These are phyloP conservation scores for Gavialis gangeticus DNA, from an alignment of 2,113 vertebrate genomes.

Conservation along the genomic window DNA sequence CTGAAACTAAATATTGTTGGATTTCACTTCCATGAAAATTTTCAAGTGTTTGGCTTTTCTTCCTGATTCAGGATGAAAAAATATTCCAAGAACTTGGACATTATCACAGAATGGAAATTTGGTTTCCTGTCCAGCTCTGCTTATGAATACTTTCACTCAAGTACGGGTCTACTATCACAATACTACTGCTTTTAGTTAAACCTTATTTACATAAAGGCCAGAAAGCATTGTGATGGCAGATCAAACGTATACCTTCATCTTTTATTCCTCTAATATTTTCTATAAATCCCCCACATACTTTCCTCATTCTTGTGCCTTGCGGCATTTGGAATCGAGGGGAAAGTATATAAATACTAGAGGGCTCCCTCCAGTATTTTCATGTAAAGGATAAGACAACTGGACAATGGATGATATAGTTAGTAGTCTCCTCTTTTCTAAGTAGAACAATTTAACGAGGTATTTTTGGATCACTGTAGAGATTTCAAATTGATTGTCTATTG, in stretches of 20 bases:
- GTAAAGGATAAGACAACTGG: not conserved
- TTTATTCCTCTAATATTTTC: slow-evolving; percentile 16
- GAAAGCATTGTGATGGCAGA: too few relatives aligned
- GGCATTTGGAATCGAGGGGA: not conserved
- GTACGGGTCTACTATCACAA: not conserved
- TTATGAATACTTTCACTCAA: slow-evolving; percentile 44
- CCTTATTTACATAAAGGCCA: not conserved
- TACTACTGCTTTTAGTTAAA: not conserved
- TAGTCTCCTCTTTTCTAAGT: not conserved
- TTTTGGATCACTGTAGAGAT: not conserved
- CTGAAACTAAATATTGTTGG: slow-evolving; percentile 54
- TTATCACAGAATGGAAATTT: slow-evolving; percentile 61
- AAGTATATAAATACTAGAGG: not conserved
- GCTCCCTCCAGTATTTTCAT: not conserved
- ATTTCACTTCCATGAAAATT: slow-evolving; percentile 49
- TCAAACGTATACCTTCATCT: not conserved
- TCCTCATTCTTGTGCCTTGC: not conserved
- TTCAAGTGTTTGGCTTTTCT: slow-evolving; percentile 49
- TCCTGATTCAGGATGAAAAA: slow-evolving; percentile 31
- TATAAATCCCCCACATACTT: not conserved
- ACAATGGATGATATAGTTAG: not conserved
- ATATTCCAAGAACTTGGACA: slow-evolving; percentile 61
- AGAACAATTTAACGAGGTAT: not conserved
- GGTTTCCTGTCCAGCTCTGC: slow-evolving; percentile 1
- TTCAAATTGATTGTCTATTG: not conserved